Evolutionary conservation across 2,797 vertebrate genomes (phyloP), one percentile per base, ranked within the genome.

Genomic region (Oreonectes daqikongensis): DNA sequence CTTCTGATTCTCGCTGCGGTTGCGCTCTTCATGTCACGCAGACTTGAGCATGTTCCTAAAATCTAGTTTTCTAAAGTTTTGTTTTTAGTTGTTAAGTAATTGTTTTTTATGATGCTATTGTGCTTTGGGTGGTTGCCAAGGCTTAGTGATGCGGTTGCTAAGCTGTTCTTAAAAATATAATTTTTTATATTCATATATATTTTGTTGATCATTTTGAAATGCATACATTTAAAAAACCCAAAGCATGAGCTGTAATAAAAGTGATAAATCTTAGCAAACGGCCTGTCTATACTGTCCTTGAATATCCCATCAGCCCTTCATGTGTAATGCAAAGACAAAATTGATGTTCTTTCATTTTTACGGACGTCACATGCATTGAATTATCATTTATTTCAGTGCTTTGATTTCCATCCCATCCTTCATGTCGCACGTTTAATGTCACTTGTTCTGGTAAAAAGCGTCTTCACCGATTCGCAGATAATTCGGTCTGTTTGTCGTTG

Each of bases 371-470:
- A 1, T 53, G 60, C 32, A 53, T 65, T 74, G 14, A 8, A 42
- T 60, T 35, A 53, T 53, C 11, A 38, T 74, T 52, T 52, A 26
- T 17, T 3, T n/a, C 10, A 40, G 22, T 26, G 46, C 71, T 73
- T 74, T 42, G 35, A 42, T 74, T 28, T 26, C 17, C 60, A 64
- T 73, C 64, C 35, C 22, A 20, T 11, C 3, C 1, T 14, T 65
- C 26, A 74, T 30, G 22, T 74, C 40, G 60, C 32, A 65, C 50
- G 32, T 74, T 74, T 53, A 65, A 35, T 55, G 50, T 65, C 20
- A 65, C 30, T 48, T 72, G 61, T 72, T 63, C 70, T 12, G n/a
- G 69, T 57, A 61, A 12, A 35, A 72, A 63, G 71, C 35, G 60
- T 22, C 69, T 55, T n/a, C 38, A 40, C 20, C 32, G 2, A 64